Evolutionary conservation across 2,888 invertebrate species (phyloP).

Genomic region (Melanophora roralis): DNA sequence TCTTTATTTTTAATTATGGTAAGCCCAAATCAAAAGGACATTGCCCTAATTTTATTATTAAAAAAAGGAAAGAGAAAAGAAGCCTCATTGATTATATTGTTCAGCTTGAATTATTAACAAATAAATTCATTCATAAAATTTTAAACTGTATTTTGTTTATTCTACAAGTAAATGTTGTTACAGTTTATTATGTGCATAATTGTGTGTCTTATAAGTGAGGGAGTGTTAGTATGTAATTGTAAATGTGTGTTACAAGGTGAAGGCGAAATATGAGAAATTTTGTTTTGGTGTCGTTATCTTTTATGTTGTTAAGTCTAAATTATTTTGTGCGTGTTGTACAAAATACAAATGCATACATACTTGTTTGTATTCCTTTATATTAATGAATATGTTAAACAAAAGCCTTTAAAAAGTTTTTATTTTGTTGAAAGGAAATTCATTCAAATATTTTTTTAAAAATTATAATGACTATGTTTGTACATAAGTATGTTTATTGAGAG

Average conservation of each 20-base stretch:
- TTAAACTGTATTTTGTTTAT: not conserved
- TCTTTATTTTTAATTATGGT: too few relatives aligned
- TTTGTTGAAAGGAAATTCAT: not conserved
- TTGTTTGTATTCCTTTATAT: too few relatives aligned
- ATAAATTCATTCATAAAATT: conserved; percentile 57
- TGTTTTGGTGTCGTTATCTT: conserved; percentile 1
- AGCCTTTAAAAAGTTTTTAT: not conserved
- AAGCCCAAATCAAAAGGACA: too few relatives aligned
- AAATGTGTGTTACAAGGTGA: conserved; percentile 57
- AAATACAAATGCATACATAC: not conserved
- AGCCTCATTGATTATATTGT: not conserved
- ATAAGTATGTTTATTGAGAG: not conserved
- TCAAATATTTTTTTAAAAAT: not conserved
- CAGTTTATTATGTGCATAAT: too few relatives aligned
- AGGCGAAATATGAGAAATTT: conserved; percentile 51
- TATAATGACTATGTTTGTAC: not conserved
- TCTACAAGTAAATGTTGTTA: too few relatives aligned
- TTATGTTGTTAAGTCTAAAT: conserved; percentile 36
- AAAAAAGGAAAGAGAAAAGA: not conserved
- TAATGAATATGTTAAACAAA: not conserved
- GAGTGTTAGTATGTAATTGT: not conserved
- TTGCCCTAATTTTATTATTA: too few relatives aligned
- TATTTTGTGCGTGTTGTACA: conserved; percentile 24
- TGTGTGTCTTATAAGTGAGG: not conserved
- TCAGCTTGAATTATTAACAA: conserved; percentile 35